Evolutionary conservation across 1,140 invertebrate genomes (phyloP), one percentile per base, ranked within the genome.

Genomic region (Trichonephila clavata): DNA sequence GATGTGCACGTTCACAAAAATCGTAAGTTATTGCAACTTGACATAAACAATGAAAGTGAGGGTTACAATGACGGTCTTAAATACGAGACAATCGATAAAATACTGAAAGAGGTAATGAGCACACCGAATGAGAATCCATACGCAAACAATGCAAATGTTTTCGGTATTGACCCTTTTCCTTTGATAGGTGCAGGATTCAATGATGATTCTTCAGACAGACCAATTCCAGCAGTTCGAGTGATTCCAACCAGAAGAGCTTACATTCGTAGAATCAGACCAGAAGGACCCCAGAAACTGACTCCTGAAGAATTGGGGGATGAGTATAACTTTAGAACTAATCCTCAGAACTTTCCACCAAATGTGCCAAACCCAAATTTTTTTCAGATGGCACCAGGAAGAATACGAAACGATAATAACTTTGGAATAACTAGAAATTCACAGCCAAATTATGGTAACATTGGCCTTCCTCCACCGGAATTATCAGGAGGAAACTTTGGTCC

Each of bases 211-310:
- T 57, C 43, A 21, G 92, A 83, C n/a, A 83, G 93, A 60, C 93
- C 93, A 10, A 94, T 94, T 57, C 93, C 93, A n/a, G 43, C 93
- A 1, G 87, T 94, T 16, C 88, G 93, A 68, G 93, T 94, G 0
- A 90, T 94, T 60, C 93, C 93, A 39, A 94, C 93, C 0, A 43
- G 93, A 63, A 43, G 93, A 60, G 93, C 93, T n/a, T 94, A 94
- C 24, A 86, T 94, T 59, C 59, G 93, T 2, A 24, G 93, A 60
- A 83, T 94, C 43, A 90, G 84, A 80, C 92, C 92, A 10, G 65
- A 80, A 7, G 71, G 77, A 8, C 60, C 87, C 10, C 60, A n/a
- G 57, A 81, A 90, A 63, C 18, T 83, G 8, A 60, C 86, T 59
- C n/a, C 50, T 43, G 92, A 93, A 10, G 68, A 65, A 32, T 32